These are phyloP conservation scores for Syngnathus floridae DNA, from an alignment of 2,113 vertebrate genomes.

Conservation along the genomic window DNA sequence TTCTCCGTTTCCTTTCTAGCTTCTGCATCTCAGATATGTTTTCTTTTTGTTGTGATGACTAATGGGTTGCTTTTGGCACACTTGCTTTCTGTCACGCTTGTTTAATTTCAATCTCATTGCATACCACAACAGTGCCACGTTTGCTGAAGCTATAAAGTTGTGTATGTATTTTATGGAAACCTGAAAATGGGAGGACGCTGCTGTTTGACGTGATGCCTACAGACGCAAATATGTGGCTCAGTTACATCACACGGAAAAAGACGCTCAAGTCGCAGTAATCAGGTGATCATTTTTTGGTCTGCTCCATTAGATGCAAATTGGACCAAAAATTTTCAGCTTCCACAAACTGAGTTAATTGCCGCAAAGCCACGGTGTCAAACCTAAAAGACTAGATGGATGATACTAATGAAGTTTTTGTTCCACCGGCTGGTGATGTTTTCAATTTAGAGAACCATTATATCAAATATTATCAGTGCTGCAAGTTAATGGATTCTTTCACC, in stretches of 20 bases:
- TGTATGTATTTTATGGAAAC: too few relatives aligned
- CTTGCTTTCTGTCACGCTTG: slow-evolving; percentile 3
- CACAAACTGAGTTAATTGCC: slow-evolving; percentile 14
- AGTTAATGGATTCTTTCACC: slow-evolving; percentile 22
- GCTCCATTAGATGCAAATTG: slow-evolving; percentile 21
- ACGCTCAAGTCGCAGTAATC: slow-evolving; percentile 73
- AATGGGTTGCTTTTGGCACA: slow-evolving; percentile 13
- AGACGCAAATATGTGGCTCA: slow-evolving; percentile 63
- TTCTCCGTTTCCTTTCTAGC: slow-evolving; percentile 41
- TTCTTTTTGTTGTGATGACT: slow-evolving; percentile 7
- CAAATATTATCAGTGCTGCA: neutral
- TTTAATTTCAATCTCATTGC: slow-evolving; percentile 10
- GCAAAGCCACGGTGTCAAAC: neutral
- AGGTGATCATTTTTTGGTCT: slow-evolving; percentile 57
- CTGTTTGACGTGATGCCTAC: too few relatives aligned
- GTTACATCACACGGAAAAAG: slow-evolving; percentile 76
- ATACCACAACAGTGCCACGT: neutral
- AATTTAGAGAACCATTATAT: slow-evolving; percentile 9
- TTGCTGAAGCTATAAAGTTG: neutral
- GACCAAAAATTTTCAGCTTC: neutral
- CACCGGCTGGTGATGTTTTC: slow-evolving; percentile 4
- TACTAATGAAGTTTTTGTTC: slow-evolving; percentile 10
- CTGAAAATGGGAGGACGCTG: too few relatives aligned
- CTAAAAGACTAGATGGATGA: neutral
- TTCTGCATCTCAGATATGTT: slow-evolving; percentile 62